Base-by-base conservation (phyloP, 1,140 invertebrate genomes). In the Bicyclus anynana region DNA sequence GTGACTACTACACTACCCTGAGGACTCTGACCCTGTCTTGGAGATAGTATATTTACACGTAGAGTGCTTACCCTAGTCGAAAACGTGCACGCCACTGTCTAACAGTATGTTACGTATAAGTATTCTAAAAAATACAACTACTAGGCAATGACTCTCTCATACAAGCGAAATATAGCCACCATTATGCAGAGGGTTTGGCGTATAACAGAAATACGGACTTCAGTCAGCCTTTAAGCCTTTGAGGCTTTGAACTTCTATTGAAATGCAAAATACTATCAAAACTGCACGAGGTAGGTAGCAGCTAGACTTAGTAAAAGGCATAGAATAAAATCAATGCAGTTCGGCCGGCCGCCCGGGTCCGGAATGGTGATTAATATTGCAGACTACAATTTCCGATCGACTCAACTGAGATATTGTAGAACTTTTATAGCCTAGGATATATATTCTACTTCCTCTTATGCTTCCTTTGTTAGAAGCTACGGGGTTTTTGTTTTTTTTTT, bases 321-420 rank as follows among this genome's bases (percentile, higher is more conserved):
- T 33, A 33, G n/a, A 33, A 33, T 33, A 7, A 33, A 33, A 12
- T 7, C 29, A 23, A 7, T 23, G 2, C 23, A n/a, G 29, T 27
- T n/a, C 29, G 10, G 29, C 29, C 29, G 29, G 29, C 1, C 10
- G 10, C 29, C 3, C 7, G 29, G 29, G 10, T 33, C 29, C 29
- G 23, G 23, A 23, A 23, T 23, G 3, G 29, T 33, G 29, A 62
- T 74, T 72, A 72, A 72, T 70, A 65, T 70, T 70, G 55, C 67
- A 77, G 59, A 56, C 53, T 59, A 35, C 18, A 29, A 52, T 33
- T 63, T 58, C 60, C 65, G 53, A 72, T 73, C 29, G 29, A 33
- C 29, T 33, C 29, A n/a, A 7, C 10, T 10, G 29, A 33, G 2
- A 33, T 33, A 33, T 33, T 33, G 29, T 33, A 12, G 29, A 33